Conservation (phyloP, 2,797 vertebrate genomes). For the Falco peregrinus region DNA sequence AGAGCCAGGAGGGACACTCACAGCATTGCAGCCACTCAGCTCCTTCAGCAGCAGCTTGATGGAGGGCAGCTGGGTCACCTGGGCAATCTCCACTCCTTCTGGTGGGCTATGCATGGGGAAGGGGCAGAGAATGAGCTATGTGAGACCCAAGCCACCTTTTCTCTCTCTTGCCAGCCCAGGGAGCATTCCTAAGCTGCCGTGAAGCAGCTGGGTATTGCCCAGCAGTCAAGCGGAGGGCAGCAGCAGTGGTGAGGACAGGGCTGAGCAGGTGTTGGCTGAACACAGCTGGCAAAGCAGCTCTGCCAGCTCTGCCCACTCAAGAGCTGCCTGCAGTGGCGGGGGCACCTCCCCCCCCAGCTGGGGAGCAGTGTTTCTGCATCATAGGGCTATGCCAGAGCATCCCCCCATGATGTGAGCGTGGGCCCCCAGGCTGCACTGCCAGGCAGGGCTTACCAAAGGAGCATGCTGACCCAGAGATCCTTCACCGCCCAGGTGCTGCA, state of each 20-base stretch:
- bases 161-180: background rate
- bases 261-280: background rate
- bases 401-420: background rate
- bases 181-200: background rate
- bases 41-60: background rate
- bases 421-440: background rate
- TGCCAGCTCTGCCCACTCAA: background rate
- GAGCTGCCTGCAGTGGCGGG: background rate
- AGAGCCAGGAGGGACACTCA: background rate
- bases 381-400: background rate
- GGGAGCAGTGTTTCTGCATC: background rate
- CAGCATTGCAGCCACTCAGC: background rate
- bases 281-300: background rate
- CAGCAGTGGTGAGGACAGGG: background rate
- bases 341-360: background rate
- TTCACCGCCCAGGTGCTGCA: background rate
- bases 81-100: background rate
- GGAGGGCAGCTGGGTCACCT: background rate
- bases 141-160: background rate
- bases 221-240: background rate
- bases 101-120: background rate
- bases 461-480: background rate
- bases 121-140: background rate
- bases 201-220: accelerated
- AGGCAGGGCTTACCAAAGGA: background rate